phyloP scores from a whole-genome alignment of 2,797 vertebrate genomes.

The Danio jaintianensis region DNA sequence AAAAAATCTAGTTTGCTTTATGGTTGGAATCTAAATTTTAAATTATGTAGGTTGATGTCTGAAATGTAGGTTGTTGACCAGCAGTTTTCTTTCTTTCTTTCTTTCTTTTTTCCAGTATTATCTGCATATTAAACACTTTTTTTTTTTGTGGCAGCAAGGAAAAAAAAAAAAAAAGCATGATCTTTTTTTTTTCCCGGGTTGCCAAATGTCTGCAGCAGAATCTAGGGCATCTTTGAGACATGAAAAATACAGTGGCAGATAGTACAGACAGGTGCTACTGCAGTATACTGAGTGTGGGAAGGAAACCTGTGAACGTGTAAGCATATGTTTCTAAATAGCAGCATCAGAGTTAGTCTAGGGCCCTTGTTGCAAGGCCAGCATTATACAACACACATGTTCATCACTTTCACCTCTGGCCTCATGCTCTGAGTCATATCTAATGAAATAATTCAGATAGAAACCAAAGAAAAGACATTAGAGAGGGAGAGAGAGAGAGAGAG shows the following conservation, averaged over 20 bases:
- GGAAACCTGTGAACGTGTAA: conserved; percentile 18
- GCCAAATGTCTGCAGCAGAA: conserved; percentile 14
- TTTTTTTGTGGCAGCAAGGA: neutral
- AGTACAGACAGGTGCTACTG: conserved; percentile 34
- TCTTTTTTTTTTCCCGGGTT: neutral
- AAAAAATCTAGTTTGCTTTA: too few species aligned
- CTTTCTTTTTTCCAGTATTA: neutral
- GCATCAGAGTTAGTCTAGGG: conserved; percentile 67
- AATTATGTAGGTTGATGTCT: too few species aligned
- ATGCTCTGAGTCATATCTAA: conserved; percentile 67
- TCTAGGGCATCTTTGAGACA: conserved; percentile 49
- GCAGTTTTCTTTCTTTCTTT: neutral
- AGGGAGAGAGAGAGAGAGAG: conserved; percentile 15
- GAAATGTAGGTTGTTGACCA: conserved; percentile 1
- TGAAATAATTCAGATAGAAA: conserved; percentile 65
- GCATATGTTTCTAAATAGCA: conserved; percentile 38
- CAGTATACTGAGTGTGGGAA: conserved; percentile 26
- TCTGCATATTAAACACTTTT: neutral
- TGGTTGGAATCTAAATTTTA: too few species aligned
- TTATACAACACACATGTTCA: conserved; percentile 71
- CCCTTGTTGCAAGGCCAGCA: conserved; percentile 58
- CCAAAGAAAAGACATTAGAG: conserved; percentile 29
- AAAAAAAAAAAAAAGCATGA: neutral
- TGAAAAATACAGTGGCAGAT: conserved; percentile 41
- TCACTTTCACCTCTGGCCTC: conserved; percentile 63